phyloP scores from a whole-genome alignment of 2,113 vertebrate genomes.

The Menidia beryllina region DNA sequence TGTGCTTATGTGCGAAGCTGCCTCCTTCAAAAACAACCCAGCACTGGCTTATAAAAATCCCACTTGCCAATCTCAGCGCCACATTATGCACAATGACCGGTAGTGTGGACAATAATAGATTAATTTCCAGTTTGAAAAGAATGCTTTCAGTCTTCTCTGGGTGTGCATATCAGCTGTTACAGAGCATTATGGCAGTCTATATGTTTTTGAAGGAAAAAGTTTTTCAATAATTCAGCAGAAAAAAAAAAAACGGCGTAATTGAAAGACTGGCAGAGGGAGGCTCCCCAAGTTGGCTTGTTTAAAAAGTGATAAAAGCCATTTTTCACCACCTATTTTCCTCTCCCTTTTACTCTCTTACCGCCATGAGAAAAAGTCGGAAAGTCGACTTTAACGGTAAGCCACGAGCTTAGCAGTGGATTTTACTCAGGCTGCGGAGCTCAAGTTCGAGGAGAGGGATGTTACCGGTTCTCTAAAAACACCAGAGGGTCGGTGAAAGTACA shows the following conservation, averaged over 20 bases:
- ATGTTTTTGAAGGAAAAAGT: constrained; percentile 34
- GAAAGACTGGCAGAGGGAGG: constrained; percentile 27
- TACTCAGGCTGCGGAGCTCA: constrained; percentile 34
- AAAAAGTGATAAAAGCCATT: constrained; percentile 55
- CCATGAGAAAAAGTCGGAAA: constrained; percentile 31
- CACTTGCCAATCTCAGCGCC: constrained; percentile 38
- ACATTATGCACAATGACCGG: constrained; percentile 27
- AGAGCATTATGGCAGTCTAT: constrained; percentile 8
- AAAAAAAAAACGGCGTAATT: constrained; percentile 46
- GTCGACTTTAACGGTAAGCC: constrained; percentile 35
- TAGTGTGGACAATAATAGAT: constrained; percentile 28
- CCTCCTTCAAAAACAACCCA: constrained; percentile 43
- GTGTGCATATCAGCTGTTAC: constrained; percentile 14
- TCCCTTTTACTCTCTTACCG: constrained; percentile 34
- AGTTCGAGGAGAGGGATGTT: constrained; percentile 23
- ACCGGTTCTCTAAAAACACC: constrained; percentile 20
- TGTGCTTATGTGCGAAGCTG: constrained; percentile 64
- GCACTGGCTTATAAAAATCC: constrained; percentile 30
- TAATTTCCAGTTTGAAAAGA: constrained; percentile 12
- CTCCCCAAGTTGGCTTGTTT: constrained; percentile 57
- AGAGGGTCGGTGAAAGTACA: constrained; percentile 49
- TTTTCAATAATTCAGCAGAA: constrained; percentile 32
- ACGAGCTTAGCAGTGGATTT: constrained; percentile 34
- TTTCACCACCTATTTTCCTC: constrained; percentile 42
- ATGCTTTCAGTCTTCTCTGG: background rate